These are phyloP conservation scores for Epinephelus awoara DNA, from an alignment of 2,797 vertebrate species.

Conservation along the genomic window DNA sequence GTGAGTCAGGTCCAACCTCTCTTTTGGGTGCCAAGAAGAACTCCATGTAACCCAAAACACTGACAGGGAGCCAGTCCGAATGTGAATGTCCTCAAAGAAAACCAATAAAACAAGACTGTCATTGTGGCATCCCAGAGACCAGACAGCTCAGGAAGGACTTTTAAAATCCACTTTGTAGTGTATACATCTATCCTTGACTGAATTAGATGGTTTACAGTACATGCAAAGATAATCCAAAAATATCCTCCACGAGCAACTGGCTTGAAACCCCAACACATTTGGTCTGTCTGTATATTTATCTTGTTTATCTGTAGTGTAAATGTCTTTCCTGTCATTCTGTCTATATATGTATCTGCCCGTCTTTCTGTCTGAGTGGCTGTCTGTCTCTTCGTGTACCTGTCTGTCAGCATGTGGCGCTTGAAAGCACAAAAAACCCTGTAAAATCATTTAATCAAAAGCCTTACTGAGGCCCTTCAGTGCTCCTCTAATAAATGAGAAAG, in stretches of 20 bases:
- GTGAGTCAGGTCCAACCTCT: slow-evolving; percentile 78
- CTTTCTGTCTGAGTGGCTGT: not conserved
- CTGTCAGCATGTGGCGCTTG: not conserved
- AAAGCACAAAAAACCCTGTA: slow-evolving; percentile 1
- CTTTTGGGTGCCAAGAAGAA: slow-evolving; percentile 83
- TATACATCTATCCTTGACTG: slow-evolving; percentile 59
- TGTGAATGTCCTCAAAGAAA: slow-evolving; percentile 83
- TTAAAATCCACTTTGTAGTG: slow-evolving; percentile 70
- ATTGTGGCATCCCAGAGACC: slow-evolving; percentile 80
- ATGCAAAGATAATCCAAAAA: slow-evolving; percentile 73
- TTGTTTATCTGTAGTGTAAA: slow-evolving; percentile 58
- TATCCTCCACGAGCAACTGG: slow-evolving; percentile 38
- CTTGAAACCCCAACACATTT: slow-evolving; percentile 51
- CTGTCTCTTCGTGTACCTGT: slow-evolving; percentile 8
- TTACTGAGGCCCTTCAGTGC: slow-evolving; percentile 30
- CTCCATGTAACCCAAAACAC: slow-evolving; percentile 81
- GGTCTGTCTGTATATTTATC: slow-evolving; percentile 50
- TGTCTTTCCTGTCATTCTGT: slow-evolving; percentile 27
- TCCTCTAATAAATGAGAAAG: slow-evolving; percentile 50
- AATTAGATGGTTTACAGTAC: slow-evolving; percentile 72
- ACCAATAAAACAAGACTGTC: slow-evolving; percentile 83
- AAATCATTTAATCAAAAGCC: slow-evolving; percentile 45
- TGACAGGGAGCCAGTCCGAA: slow-evolving; percentile 80
- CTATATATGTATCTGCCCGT: slow-evolving; percentile 21
- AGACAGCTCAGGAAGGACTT: slow-evolving; percentile 67